Evolutionary conservation across 2,888 invertebrate genomes (phyloP), one percentile per base, ranked within the genome.

Genomic region (Serrognathus titanus): DNA sequence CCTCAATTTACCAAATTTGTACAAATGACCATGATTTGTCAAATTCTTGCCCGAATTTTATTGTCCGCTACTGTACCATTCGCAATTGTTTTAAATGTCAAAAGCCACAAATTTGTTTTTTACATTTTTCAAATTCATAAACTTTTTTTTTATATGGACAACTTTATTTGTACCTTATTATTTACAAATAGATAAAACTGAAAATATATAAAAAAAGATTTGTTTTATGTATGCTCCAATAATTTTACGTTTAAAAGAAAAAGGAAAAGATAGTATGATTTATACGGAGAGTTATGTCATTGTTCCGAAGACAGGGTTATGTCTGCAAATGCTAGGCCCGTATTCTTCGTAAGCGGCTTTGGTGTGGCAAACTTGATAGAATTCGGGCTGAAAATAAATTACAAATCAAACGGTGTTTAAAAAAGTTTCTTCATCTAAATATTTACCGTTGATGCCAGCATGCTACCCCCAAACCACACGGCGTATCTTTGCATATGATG

Each of bases 401-500:
- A 13, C 9, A 10, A 45, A 40, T 40, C 16, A 48, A 51, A 39
- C 41, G 31, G 53, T 36, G 48, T 53, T 12, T 10, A 48, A 24
- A 10, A 37, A 49, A 4, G 10, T 49, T 12, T n/a, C n/a, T 39
- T 35, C 7, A 20, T 16, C 55, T 47, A 54, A 13, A 39, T 12
- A 12, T 81, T n/a, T 81, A 92, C 92, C 71, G 95, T 96, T 51
- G 97, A 97, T 6, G 96, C 99, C 64, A 99, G 80, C 91, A 99
- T 93, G 74, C 97, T 96, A 58, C 99, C 99, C 58, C 99, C 99
- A 78, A 98, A 99, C 98, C 98, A 99, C 7, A 99, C 99, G 41
- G 99, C 99, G 79, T 98, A 99, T 66, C 99, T 85, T 79, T 99
- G 99, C 94, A 98, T 99, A 75, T 97, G 95, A 82, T 99, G 99